Base-by-base conservation (phyloP, 2,888 invertebrate genomes). In the Sinopyrophorus schimmeli region DNA sequence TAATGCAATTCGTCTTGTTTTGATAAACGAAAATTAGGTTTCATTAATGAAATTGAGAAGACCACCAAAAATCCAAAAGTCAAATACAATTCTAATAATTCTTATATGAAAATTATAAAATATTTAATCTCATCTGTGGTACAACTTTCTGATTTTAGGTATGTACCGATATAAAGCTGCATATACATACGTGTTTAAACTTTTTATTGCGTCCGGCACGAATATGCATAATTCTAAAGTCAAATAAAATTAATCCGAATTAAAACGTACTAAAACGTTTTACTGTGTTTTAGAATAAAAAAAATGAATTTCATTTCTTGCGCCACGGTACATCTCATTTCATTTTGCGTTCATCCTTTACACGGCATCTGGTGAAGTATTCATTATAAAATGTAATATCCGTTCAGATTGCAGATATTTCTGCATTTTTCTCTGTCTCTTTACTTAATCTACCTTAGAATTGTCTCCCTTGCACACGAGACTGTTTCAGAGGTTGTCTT, bases 341-440 rank as follows among this genome's bases (percentile, higher is more conserved):
- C 40, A 51, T 47, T 47, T 24, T 30, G 41, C 38, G 47, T 47
- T 51, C 51, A 41, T 46, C 41, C 47, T 51, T 47, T 31, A 47
- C 38, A 41, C 58, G 53, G 61, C 66, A 66, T 67, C 67, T 68
- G 68, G 62, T 60, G 65, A 62, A 57, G 59, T 60, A 67, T 67
- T 68, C 68, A 68, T 69, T 69, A 69, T 67, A 69, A 68, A 69
- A 69, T 61, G 67, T 65, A 69, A 69, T 69, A 69, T 69, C 69
- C 66, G 63, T 59, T 61, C 63, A 61, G 62, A 66, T 63, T 64
- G 58, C 57, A 59, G 60, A 65, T 64, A 64, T 63, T 62, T 62
- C 58, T 55, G 61, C 59, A 62, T 66, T 66, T 65, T 65, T 67
- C 65, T 64, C 62, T 62, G 65, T 64, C 61, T 54, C 56, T 54